Percentiles rank a stretch among this genome's conserved stretches.
phyloP scores from a whole-genome alignment of 2,888 invertebrate genomes.

The Tanypteryx hageni region DNA sequence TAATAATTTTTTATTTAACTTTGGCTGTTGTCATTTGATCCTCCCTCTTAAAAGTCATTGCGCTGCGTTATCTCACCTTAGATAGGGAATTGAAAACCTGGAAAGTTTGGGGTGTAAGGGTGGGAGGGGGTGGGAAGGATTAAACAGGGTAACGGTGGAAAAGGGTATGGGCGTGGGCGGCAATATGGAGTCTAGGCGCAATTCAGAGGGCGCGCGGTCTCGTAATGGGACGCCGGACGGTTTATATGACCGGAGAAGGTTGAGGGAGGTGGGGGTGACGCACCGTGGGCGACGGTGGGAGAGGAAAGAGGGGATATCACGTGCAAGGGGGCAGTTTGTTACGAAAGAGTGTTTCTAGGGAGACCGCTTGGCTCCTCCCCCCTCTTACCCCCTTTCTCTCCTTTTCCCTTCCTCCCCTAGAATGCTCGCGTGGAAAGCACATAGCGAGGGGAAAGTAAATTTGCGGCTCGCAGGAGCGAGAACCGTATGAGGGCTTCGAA shows the following conservation, averaged over 20 bases:
- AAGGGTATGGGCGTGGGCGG: neutral
- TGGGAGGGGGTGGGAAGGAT: neutral
- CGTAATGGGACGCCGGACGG: too few species aligned
- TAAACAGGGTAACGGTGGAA: neutral
- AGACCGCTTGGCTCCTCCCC: neutral
- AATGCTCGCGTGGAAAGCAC: slow-evolving; percentile 33
- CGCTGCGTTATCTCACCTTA: too few species aligned
- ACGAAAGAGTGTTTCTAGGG: slow-evolving; percentile 20
- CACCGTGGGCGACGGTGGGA: too few species aligned
- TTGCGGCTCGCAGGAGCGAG: too few species aligned
- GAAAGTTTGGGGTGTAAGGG: neutral
- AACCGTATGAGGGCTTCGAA: too few species aligned
- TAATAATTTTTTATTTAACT: too few species aligned
- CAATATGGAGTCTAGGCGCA: too few species aligned
- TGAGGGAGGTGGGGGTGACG: neutral
- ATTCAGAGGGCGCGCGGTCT: too few species aligned
- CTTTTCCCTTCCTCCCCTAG: neutral
- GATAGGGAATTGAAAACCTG: neutral
- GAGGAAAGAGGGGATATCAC: slow-evolving; percentile 3
- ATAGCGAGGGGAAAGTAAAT: too few species aligned
- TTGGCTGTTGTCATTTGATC: too few species aligned
- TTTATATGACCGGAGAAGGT: neutral
- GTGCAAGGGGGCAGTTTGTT: slow-evolving; percentile 36
- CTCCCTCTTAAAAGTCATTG: too few species aligned
- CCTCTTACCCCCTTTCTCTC: neutral